phyloP scores from a whole-genome alignment of 2,797 vertebrate species.

The Sparidentex hasta region DNA sequence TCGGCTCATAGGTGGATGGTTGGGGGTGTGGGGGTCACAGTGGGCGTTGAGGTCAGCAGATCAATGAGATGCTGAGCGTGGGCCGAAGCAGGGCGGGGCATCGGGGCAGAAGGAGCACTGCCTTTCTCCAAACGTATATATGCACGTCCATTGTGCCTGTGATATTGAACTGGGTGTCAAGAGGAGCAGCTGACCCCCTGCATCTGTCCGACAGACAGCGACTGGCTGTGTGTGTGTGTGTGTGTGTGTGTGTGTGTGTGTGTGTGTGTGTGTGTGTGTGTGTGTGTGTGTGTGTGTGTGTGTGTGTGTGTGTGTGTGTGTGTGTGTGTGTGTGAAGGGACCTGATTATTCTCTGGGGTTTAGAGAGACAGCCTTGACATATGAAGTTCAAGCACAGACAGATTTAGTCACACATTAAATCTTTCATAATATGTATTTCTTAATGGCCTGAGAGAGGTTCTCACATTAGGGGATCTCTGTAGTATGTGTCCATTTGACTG shows the following conservation, averaged over 20 bases:
- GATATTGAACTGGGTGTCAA: constrained; percentile 55
- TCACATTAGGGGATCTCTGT: not conserved
- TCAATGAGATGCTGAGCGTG: constrained; percentile 62
- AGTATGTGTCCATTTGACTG: not conserved
- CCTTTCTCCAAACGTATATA: constrained; percentile 42
- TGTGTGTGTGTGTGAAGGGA: not conserved
- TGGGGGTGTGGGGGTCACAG: constrained; percentile 43
- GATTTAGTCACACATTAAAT: not conserved
- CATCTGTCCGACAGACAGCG: constrained; percentile 40
- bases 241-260: constrained; percentile 13
- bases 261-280: constrained; percentile 1
- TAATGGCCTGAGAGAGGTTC: not conserved
- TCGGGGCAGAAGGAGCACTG: constrained; percentile 6
- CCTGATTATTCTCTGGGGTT: not conserved
- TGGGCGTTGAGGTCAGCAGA: constrained; percentile 71
- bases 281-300: constrained; percentile 31
- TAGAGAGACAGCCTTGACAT: not conserved
- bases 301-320: constrained; percentile 13
- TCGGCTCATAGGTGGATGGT: not conserved
- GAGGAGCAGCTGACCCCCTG: constrained; percentile 40
- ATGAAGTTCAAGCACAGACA: constrained; percentile 11
- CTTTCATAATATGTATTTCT: not conserved
- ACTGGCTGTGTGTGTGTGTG: constrained; percentile 13
- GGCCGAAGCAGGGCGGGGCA: constrained; percentile 32
- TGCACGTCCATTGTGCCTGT: constrained; percentile 68